Evolutionary conservation across 1,140 invertebrate genomes (phyloP), one percentile per base, ranked within the genome.

Genomic region (Drosophila sucinea): DNA sequence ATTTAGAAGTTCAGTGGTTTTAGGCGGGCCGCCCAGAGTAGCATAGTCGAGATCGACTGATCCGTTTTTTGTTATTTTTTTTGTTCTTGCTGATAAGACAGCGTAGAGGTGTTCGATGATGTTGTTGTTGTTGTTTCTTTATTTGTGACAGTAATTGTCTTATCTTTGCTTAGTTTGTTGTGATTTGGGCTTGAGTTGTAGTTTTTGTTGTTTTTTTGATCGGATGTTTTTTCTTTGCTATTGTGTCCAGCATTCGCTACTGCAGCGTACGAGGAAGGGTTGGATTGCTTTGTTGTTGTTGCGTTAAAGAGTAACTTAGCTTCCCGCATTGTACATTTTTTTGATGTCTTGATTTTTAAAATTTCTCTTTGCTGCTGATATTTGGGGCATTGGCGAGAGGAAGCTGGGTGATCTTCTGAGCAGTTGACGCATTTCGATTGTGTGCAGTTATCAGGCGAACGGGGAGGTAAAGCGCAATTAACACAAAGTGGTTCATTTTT

Each of bases 291-390:
- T 11, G 57, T 11, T 35, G 57, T 35, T 25, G 33, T 60, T 60
- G 57, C 57, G 4, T 60, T 60, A 32, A 60, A 60, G 4, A 60
- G 3, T 60, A 8, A 17, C 3, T 60, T 60, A 5, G 57, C 57
- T 60, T 60, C 57, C 6, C 57, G 33, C 57, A 60, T 60, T 38
- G 54, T 56, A 32, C 54, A 56, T 32, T 56, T 56, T 32, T 56
- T 56, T 23, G 0, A 3, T 23, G 54, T 56, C 27, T 56, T 56
- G 27, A 55, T 55, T 55, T 25, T 55, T 7, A 55, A 4, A 30
- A 57, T 33, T 29, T 57, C 55, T 57, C 30, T 56, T 56, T 56
- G 56, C 30, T 58, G 56, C 33, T 60, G 35, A 60, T 60, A 60
- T 40, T 60, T 60, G 1, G 58, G 33, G 32, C 58, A 60, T 60